These are phyloP conservation scores for Microcebus murinus DNA, from an alignment of 2,113 vertebrate species.

Conservation along the genomic window DNA sequence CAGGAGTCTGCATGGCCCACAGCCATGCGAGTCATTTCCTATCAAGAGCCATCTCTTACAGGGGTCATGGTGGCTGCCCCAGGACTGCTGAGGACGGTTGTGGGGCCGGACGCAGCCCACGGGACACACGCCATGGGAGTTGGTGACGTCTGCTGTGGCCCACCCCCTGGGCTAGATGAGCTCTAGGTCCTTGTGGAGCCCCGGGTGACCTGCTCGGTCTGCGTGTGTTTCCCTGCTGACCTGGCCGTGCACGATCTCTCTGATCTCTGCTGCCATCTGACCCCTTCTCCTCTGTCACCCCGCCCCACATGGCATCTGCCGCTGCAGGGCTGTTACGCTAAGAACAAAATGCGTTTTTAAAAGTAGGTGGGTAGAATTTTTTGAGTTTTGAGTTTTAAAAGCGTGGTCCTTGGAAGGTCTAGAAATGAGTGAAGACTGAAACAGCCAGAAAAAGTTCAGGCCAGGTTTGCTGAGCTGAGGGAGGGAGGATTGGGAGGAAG, in stretches of 20 bases:
- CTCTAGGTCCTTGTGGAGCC: neutral
- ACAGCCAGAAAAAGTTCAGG: no score
- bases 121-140: neutral
- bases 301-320: neutral
- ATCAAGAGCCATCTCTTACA: neutral
- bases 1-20: neutral
- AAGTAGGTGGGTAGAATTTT: neutral
- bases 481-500: neutral
- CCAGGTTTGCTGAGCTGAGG: no score
- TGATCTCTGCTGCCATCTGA: neutral
- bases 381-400: neutral
- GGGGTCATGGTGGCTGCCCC: accelerated
- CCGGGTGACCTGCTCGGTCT: neutral
- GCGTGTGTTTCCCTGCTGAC: neutral
- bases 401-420: no score
- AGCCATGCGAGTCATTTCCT: no score
- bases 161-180: neutral
- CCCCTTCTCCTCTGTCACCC: neutral
- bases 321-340: neutral
- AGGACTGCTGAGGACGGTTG: neutral
- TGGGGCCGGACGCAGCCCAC: neutral
- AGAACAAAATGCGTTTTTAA: neutral
- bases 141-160: neutral
- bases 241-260: neutral
- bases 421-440: neutral